Evolutionary conservation across 2,113 vertebrate genomes (phyloP).

Genomic region (Nerophis lumbriciformis): DNA sequence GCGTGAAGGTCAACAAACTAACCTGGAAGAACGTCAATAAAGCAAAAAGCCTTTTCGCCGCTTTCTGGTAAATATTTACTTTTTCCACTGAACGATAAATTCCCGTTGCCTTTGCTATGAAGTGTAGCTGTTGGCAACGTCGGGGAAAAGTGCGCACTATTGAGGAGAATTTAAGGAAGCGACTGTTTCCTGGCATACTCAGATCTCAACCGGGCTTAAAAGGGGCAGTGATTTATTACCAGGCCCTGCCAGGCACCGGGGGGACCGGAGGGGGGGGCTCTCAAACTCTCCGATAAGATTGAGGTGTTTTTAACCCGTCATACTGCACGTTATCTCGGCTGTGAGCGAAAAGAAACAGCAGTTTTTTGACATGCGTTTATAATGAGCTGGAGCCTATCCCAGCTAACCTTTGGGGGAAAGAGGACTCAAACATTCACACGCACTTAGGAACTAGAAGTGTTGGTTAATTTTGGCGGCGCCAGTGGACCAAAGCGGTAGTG

Average conservation of each 20-base stretch:
- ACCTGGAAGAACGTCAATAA: constrained; percentile 32
- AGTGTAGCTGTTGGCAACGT: constrained; percentile 35
- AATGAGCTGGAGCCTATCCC: no score
- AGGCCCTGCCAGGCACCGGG: background rate
- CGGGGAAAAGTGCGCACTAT: constrained; percentile 11
- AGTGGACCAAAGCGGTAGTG: no score
- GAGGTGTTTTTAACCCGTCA: background rate
- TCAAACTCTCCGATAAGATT: background rate
- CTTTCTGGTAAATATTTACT: constrained; percentile 33
- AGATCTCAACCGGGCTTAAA: constrained; percentile 5
- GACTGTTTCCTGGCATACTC: constrained; percentile 55
- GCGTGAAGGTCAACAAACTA: constrained; percentile 23
- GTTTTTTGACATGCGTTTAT: background rate
- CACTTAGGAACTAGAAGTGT: no score
- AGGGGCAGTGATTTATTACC: constrained; percentile 18
- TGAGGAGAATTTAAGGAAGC: constrained; percentile 55
- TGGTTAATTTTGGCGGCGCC: no score
- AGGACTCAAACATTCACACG: no score
- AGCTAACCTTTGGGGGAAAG: no score
- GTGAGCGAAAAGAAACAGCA: background rate
- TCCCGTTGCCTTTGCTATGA: constrained; percentile 24
- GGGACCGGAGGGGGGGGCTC: background rate
- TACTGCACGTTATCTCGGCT: background rate
- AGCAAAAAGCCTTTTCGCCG: constrained; percentile 6
- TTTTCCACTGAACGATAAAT: constrained; percentile 17